These are phyloP conservation scores for Mustela nigripes DNA, from an alignment of 2,113 vertebrate species.

Conservation along the genomic window DNA sequence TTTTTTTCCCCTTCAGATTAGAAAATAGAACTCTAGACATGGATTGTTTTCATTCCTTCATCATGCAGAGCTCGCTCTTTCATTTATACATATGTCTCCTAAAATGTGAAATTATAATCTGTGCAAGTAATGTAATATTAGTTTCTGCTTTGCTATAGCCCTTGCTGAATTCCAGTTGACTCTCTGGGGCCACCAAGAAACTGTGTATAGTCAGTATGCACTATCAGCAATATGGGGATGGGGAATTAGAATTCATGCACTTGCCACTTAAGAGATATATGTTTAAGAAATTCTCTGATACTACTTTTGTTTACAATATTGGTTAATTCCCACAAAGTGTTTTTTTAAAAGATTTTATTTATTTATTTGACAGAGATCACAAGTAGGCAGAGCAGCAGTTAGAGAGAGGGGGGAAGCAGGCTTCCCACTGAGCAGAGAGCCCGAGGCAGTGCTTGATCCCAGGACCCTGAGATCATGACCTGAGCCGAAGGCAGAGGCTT, in stretches of 20 bases:
- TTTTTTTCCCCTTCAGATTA: background rate
- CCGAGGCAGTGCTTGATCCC: too few species aligned
- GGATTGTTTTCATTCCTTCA: background rate
- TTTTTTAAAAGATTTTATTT: too few species aligned
- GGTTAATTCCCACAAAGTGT: background rate
- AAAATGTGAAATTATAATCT: background rate
- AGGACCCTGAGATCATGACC: too few species aligned
- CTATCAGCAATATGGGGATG: background rate
- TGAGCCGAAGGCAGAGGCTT: too few species aligned
- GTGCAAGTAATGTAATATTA: background rate
- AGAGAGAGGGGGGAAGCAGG: too few species aligned
- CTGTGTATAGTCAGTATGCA: background rate
- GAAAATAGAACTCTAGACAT: background rate
- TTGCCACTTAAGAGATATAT: background rate
- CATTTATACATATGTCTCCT: background rate
- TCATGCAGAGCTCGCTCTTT: background rate
- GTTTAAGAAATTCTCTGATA: background rate
- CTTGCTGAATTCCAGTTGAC: background rate
- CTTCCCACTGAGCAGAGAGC: too few species aligned
- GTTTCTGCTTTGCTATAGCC: background rate
- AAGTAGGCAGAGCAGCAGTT: too few species aligned
- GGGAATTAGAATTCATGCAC: constrained; percentile 3
- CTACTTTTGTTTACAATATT: background rate
- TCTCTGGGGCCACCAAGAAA: background rate
- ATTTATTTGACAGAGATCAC: too few species aligned